A percentile compares a stretch with the other conserved stretches of the same genome.
Evolutionary conservation across 2,113 vertebrate species (phyloP).

Genomic region (Xiphophorus couchianus): DNA sequence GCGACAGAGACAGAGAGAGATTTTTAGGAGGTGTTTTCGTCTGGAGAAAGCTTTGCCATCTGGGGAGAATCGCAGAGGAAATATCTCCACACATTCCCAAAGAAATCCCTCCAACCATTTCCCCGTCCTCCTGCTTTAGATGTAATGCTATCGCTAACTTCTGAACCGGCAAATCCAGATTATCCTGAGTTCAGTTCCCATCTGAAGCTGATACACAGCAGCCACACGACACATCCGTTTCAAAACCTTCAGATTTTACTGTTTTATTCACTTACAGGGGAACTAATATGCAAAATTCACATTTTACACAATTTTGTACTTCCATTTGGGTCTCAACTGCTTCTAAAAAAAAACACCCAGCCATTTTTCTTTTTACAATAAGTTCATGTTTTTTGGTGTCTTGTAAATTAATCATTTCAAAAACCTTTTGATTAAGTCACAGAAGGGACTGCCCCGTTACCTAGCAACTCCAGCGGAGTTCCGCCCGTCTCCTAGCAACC

Average conservation of each 20-base stretch:
- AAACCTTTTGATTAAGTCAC: too few species aligned
- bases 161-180: constrained; percentile 71
- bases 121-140: constrained; percentile 38
- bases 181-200: constrained; percentile 55
- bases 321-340: too few species aligned
- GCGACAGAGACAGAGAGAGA: background rate
- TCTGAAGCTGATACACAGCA: constrained; percentile 43
- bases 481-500: too few species aligned
- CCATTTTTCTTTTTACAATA: too few species aligned
- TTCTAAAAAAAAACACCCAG: too few species aligned
- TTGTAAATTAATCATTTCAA: too few species aligned
- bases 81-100: constrained; percentile 48
- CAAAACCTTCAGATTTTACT: background rate
- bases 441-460: too few species aligned
- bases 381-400: too few species aligned
- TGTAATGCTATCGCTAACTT: constrained; percentile 52
- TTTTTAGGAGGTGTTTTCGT: constrained; percentile 41
- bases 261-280: background rate
- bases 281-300: too few species aligned
- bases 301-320: too few species aligned
- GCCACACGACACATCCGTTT: constrained; percentile 19
- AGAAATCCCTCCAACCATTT: constrained; percentile 55
- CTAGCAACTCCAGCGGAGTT: too few species aligned
- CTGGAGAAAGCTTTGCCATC: constrained; percentile 51
- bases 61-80: constrained; percentile 53